phyloP scores from a whole-genome alignment of 2,113 vertebrate species.

The Mesocricetus auratus region DNA sequence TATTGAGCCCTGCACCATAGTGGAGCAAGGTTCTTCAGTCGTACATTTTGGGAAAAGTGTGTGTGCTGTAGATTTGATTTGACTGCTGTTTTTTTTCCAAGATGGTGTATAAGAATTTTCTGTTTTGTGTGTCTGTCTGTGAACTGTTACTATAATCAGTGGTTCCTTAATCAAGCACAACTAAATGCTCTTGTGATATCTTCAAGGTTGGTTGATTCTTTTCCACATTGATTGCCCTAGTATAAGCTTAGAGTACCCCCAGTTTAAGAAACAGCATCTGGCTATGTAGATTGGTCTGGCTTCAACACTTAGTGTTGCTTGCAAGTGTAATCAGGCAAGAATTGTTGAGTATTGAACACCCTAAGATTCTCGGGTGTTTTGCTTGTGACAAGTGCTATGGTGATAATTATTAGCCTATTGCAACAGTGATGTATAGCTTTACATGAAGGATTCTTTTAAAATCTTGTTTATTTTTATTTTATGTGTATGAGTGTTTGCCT shows the following conservation, averaged over 20 bases:
- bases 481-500: neutral
- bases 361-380: neutral
- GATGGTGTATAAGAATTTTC: neutral
- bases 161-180: neutral
- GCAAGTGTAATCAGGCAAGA: neutral
- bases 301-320: neutral
- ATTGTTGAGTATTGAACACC: conserved; percentile 6
- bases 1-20: neutral
- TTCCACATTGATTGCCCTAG: neutral
- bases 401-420: neutral
- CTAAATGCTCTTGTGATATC: neutral
- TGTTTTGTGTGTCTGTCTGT: neutral
- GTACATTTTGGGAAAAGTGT: neutral
- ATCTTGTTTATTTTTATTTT: neutral
- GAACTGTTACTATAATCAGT: neutral
- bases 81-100: neutral
- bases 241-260: neutral
- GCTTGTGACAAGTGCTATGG: neutral
- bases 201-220: neutral
- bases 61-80: neutral
- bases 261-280: neutral
- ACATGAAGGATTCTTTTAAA: neutral
- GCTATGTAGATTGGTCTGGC: neutral
- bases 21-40: neutral
- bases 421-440: neutral